Evolutionary conservation across 2,113 vertebrate species (phyloP).

Genomic region (Andinoacara biseriatus): DNA sequence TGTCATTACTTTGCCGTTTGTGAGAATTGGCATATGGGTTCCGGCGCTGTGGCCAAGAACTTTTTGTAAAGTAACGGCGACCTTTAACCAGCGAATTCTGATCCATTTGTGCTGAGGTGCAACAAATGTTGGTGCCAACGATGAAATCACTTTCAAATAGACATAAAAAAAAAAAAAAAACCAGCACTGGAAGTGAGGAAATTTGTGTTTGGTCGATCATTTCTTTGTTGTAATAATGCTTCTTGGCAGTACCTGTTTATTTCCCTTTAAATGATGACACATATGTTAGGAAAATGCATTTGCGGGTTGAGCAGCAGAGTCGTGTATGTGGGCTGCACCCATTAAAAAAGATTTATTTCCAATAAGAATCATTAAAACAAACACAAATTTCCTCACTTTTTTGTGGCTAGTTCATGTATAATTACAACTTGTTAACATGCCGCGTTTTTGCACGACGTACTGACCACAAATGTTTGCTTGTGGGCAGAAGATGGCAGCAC

Average conservation of each 20-base stretch:
- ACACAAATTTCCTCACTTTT: too few relatives aligned
- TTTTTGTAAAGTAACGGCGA: neutral
- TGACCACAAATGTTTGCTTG: neutral
- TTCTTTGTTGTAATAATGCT: too few relatives aligned
- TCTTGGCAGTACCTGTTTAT: too few relatives aligned
- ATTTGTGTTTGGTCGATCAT: too few relatives aligned
- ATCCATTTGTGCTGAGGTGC: neutral
- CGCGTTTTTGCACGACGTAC: neutral
- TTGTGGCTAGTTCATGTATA: neutral
- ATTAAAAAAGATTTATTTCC: too few relatives aligned
- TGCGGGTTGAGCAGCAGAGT: too few relatives aligned
- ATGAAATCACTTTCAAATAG: neutral
- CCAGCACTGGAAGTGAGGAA: too few relatives aligned
- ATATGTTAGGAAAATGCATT: too few relatives aligned
- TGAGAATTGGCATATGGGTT: neutral
- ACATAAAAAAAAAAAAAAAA: neutral
- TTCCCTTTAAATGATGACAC: too few relatives aligned
- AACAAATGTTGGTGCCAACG: neutral
- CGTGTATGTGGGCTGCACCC: too few relatives aligned
- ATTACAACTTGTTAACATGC: neutral
- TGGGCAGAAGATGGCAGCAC: constrained; percentile 49
- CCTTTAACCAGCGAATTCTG: neutral
- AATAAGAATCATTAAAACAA: too few relatives aligned
- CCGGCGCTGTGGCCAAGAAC: neutral
- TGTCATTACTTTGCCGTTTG: neutral